Base-by-base conservation (phyloP, 2,888 invertebrate species). In the Odontocerum albicorne region DNA sequence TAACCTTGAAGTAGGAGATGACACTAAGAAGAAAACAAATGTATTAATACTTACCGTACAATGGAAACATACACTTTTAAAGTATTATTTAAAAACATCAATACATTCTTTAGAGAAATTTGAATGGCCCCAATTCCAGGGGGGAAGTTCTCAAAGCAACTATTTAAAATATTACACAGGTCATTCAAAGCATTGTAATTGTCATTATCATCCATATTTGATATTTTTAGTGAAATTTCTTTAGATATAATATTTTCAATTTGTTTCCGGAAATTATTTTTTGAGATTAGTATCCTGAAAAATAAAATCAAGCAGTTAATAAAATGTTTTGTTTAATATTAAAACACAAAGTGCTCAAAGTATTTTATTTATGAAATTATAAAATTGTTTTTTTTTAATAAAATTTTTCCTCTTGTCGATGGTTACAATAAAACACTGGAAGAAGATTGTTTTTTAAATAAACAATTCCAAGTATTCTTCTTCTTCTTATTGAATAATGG, bases 91-190 rank as follows among this genome's bases (percentile, higher is more conserved):
- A 72, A 32, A 49, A 70, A 65, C 1, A 65, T 61, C 35, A 72
- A 63, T 1, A 68, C 65, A 1, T 46, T 2, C 1, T 61, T 17
- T 4, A 71, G 55, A 27, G 64, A 63, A 10, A 57, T 35, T 31
- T 63, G 62, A 3, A 72, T 59, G 0, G 69, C 68, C 36, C 64
- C 63, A 1, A 66, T 60, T 2, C 70, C 71, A 39, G 63, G 65
- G 2, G 64, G 51, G 32, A 74, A 75, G 57, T 72, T 72, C 6
- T 74, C 62, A 57, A 62, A 62, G 40, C 62, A 63, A 35, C 60
- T 57, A 35, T 44, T 55, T 6, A 64, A 39, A 8, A 55, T 35
- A 22, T 49, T 58, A 22, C 55, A 49, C 7, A 54, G 33, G 46
- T 47, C 39, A 38, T 62, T 63, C 8, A 56, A 10, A 15, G 47